A percentile compares a stretch with the other conserved stretches of the same genome.
Evolutionary conservation across 2,113 vertebrate genomes (phyloP).

Genomic region (Epinephelus cyanopodus): DNA sequence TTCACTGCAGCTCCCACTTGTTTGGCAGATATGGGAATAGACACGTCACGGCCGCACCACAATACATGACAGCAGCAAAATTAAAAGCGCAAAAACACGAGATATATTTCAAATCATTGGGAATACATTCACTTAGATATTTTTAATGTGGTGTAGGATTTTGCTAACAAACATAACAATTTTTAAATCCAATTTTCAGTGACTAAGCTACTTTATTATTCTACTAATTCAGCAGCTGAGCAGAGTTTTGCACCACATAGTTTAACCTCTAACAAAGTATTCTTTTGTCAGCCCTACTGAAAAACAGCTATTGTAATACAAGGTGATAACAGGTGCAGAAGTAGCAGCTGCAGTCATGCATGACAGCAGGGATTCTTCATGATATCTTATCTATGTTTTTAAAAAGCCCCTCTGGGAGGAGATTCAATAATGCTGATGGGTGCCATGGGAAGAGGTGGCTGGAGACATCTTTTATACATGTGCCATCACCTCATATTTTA

Average conservation of each 20-base stretch:
- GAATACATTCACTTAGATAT: background rate
- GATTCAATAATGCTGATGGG: conserved; percentile 1
- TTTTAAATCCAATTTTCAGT: background rate
- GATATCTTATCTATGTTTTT: conserved; percentile 25
- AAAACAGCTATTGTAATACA: background rate
- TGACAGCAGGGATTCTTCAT: conserved; percentile 33
- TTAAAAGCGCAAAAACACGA: conserved; percentile 15
- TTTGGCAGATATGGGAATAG: conserved; percentile 46
- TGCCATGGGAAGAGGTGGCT: conserved; percentile 4
- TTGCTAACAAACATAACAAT: background rate
- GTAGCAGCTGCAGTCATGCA: background rate
- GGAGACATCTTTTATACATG: background rate
- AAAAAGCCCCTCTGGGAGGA: conserved; percentile 9
- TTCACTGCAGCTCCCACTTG: conserved; percentile 45
- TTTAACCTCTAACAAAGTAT: background rate
- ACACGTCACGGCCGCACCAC: conserved; percentile 25
- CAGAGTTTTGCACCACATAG: background rate
- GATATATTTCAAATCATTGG: background rate
- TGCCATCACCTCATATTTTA: conserved; percentile 10
- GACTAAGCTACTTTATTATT: background rate
- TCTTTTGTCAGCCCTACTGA: background rate
- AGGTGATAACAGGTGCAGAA: background rate
- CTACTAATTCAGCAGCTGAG: background rate
- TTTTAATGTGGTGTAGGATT: background rate
- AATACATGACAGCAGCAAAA: conserved; percentile 46